These are phyloP conservation scores for Neolamprologus sp. DNA, from an alignment of 2,113 vertebrate genomes.

Conservation along the genomic window DNA sequence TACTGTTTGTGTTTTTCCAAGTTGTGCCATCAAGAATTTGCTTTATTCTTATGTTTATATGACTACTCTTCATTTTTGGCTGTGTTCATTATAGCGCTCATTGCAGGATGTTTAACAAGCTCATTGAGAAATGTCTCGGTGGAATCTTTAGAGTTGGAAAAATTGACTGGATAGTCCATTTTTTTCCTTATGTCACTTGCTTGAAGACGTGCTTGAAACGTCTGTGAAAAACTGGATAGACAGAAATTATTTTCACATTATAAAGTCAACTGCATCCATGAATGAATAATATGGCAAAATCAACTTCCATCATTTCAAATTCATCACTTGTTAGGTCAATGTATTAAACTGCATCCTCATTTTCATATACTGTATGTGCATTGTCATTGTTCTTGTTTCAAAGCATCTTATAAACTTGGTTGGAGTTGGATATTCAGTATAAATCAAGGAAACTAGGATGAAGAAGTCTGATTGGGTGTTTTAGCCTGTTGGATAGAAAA, in stretches of 20 bases:
- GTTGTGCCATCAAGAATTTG: not conserved
- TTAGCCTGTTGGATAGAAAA: conserved; percentile 22
- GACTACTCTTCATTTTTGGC: not conserved
- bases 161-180: conserved; percentile 33
- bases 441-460: not conserved
- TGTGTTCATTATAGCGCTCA: not conserved
- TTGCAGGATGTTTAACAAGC: not conserved
- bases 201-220: no score
- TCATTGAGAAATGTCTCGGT: not conserved
- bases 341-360: not conserved
- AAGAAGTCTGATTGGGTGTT: not conserved
- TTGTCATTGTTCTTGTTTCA: not conserved
- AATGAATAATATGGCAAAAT: not conserved
- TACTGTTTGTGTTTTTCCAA: conserved; percentile 13
- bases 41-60: not conserved
- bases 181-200: conserved; percentile 2
- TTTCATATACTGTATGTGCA: not conserved
- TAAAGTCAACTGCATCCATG: not conserved
- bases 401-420: not conserved
- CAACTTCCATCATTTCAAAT: not conserved
- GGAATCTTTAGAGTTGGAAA: conserved; percentile 30
- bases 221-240: not conserved
- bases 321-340: not conserved
- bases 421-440: not conserved
- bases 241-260: conserved; percentile 9